These are phyloP conservation scores for Mythimna lalbum DNA, from an alignment of 2,888 invertebrate genomes.

Conservation along the genomic window DNA sequence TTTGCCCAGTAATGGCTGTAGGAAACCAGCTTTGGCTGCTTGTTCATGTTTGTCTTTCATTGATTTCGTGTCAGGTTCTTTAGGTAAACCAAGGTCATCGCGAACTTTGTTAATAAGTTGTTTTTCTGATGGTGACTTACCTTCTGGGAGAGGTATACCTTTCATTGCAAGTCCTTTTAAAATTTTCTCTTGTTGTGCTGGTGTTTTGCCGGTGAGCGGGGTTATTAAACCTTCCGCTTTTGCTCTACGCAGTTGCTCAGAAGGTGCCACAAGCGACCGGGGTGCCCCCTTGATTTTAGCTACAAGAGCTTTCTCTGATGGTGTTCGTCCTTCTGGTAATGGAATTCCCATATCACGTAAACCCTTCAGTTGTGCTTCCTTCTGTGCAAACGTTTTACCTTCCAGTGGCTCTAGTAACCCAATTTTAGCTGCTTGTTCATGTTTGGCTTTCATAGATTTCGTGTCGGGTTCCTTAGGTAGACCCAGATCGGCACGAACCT, in stretches of 20 bases:
- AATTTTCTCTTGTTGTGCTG: slow-evolving; percentile 21
- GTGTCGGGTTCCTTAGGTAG: slow-evolving; percentile 55
- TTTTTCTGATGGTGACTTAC: slow-evolving; percentile 63
- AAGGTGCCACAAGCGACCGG: neutral
- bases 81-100: slow-evolving; percentile 54
- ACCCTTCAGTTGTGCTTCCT: slow-evolving; percentile 60
- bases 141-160: slow-evolving; percentile 37
- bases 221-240: slow-evolving; percentile 11
- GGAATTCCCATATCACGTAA: slow-evolving; percentile 61
- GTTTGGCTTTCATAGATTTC: slow-evolving; percentile 32
- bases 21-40: slow-evolving; percentile 10
- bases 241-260: slow-evolving; percentile 1
- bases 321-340: slow-evolving; percentile 67
- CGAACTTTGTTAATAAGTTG: slow-evolving; percentile 34
- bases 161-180: slow-evolving; percentile 36
- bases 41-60: slow-evolving; percentile 20
- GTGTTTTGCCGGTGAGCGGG: slow-evolving; percentile 21
- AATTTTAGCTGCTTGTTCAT: slow-evolving; percentile 55
- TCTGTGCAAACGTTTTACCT: slow-evolving; percentile 59
- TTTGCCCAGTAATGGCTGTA: slow-evolving; percentile 8
- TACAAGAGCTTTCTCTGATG: slow-evolving; percentile 58
- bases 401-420: slow-evolving; percentile 58
- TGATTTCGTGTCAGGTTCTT: slow-evolving; percentile 36
- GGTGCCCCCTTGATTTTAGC: slow-evolving; percentile 9
- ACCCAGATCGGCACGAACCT: slow-evolving; percentile 56